Evolutionary conservation across 2,113 vertebrate species (phyloP), one percentile per base, ranked within the genome.

Genomic region (Rhea americana): DNA sequence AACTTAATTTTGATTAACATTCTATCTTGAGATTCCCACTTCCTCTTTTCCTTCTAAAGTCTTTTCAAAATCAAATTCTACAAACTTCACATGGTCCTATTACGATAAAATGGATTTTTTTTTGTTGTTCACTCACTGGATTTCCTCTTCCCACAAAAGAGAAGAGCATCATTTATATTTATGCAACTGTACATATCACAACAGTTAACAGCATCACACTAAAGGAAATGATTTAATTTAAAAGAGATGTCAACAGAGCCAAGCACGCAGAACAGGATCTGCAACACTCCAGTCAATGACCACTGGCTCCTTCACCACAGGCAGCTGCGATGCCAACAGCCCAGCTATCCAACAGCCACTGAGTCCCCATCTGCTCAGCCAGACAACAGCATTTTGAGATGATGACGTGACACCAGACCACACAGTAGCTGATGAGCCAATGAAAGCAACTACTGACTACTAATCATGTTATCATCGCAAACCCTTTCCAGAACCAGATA

Each of bases 401-500:
- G 12, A 25, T 47, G 45, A 74, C 1, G 0, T 20, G 70, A 17
- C 48, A n/a, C 10, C 7, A 58, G 80, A 18, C 7, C 26, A 37
- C 56, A 22, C 15, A 14, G 32, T 6, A n/a, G 37, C 61, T 39
- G 43, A 50, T 0, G 0, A 72, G 32, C 15, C 5, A 35, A 12
- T 9, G 9, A 7, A 41, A 63, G 17, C 0, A 70, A 5, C 41
- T 66, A 28, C 74, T 37, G 14, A 21, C 37, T 21, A 4, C 37
- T n/a, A 5, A 37, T 10, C 0, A 0, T 18, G 6, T 5, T 39
- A 62, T 13, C 35, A 19, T 20, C 0, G 3, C 26, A 45, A 53
- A 43, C 25, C 17, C n/a, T 24, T 84, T 35, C n/a, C 62, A 21
- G 13, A 80, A 58, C 18, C 43, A 61, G 13, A 11, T 20, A 5